Conservation (phyloP, 2,797 vertebrate species). For the Melopsittacus undulatus region DNA sequence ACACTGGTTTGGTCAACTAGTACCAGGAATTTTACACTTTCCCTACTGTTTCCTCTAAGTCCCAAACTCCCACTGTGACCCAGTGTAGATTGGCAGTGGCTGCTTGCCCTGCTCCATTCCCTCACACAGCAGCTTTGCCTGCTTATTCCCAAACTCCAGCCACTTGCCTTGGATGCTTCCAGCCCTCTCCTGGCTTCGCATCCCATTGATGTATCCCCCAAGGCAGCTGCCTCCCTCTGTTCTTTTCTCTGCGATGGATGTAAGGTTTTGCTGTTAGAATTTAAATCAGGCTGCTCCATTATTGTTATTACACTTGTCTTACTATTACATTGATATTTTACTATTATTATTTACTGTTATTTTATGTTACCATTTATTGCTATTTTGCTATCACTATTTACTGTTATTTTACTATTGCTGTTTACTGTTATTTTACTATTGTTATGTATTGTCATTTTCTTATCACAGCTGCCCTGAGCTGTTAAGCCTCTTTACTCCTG, state of each 20-base stretch:
- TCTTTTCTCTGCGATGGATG: neutral
- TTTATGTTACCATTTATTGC: neutral
- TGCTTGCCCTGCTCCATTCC: accelerated
- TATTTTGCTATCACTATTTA: neutral
- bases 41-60: neutral
- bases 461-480: neutral
- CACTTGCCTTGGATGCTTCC: neutral
- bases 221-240: neutral
- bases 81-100: neutral
- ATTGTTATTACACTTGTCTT: neutral
- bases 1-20: neutral
- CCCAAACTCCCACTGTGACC: neutral
- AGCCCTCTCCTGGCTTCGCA: neutral
- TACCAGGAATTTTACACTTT: neutral
- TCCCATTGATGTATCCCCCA: neutral
- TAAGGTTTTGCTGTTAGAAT: neutral
- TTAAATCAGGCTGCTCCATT: too few relatives aligned
- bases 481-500: neutral
- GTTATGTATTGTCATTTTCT: neutral
- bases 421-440: neutral
- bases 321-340: neutral
- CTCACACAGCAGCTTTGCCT: neutral
- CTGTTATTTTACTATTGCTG: neutral
- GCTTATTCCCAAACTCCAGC: neutral
- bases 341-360: neutral